phyloP scores from a whole-genome alignment of 2,113 vertebrate genomes.

The Archocentrus centrarchus region DNA sequence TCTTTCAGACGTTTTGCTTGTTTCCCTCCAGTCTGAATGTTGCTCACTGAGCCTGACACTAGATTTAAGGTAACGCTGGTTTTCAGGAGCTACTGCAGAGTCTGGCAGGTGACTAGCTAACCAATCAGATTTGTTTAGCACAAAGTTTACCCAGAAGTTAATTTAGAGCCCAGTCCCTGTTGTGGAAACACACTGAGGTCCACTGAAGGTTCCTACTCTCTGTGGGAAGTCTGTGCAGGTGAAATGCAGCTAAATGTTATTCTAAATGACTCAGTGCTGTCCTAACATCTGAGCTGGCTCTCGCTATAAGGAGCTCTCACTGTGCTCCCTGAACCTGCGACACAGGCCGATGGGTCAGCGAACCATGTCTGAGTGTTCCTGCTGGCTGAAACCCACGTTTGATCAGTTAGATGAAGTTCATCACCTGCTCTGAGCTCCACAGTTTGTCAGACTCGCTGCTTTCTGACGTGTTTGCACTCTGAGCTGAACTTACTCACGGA shows the following conservation, averaged over 20 bases:
- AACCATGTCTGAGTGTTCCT: not conserved
- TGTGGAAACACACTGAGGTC: not conserved
- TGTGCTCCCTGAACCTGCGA: not conserved
- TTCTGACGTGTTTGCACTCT: too few species aligned
- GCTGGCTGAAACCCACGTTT: not conserved
- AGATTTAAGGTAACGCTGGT: not conserved
- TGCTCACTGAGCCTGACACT: too few species aligned
- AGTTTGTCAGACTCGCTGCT: too few species aligned
- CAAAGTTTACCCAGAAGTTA: not conserved
- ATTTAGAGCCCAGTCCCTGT: not conserved
- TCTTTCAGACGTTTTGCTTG: not conserved
- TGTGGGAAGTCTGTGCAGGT: not conserved
- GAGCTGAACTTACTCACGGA: too few species aligned
- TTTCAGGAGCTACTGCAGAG: too few species aligned
- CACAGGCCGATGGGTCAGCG: not conserved
- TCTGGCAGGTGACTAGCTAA: too few species aligned
- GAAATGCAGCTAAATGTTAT: not conserved
- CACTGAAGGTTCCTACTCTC: not conserved
- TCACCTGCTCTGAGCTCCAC: not conserved
- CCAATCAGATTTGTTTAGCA: not conserved
- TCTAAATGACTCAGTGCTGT: too few species aligned
- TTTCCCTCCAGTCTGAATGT: too few species aligned
- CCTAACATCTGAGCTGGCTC: too few species aligned
- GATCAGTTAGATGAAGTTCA: not conserved
- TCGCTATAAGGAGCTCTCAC: too few species aligned